Conservation (phyloP, 2,888 invertebrate genomes). For the Thumatha senex region DNA sequence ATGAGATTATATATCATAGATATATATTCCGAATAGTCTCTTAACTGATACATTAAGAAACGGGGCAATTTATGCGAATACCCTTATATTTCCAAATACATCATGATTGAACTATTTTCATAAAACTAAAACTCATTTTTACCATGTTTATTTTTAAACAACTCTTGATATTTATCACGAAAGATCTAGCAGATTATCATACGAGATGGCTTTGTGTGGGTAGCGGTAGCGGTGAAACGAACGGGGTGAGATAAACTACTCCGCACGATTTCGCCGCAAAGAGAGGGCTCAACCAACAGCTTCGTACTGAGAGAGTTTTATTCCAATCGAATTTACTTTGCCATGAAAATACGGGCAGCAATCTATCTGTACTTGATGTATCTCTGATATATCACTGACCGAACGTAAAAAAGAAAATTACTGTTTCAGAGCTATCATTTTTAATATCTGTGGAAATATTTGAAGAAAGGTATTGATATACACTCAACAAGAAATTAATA, state of each 20-base stretch:
- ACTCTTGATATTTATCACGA: constrained; percentile 42
- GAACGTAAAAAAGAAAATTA: constrained; percentile 22
- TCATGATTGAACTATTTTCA: no score
- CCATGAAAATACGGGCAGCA: constrained; percentile 55
- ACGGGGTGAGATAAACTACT: constrained; percentile 75
- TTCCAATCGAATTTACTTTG: constrained; percentile 73
- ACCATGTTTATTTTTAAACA: constrained; percentile 27
- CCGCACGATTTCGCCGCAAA: constrained; percentile 75
- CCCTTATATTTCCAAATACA: no score
- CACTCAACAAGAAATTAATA: no score
- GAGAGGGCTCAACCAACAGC: constrained; percentile 74
- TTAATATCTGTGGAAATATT: no score
- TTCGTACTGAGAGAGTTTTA: constrained; percentile 64
- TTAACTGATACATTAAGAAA: no score
- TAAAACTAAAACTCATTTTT: background rate
- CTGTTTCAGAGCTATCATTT: background rate
- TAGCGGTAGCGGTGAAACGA: constrained; percentile 48
- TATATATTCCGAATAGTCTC: no score
- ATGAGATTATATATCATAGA: background rate
- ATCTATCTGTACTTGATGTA: constrained; percentile 39
- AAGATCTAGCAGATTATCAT: constrained; percentile 68
- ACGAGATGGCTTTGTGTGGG: constrained; percentile 64
- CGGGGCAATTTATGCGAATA: no score
- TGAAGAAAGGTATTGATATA: no score
- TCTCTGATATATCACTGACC: constrained; percentile 33